Conservation (phyloP, 2,888 invertebrate genomes). For the Zaprionus obscuricornis region DNA sequence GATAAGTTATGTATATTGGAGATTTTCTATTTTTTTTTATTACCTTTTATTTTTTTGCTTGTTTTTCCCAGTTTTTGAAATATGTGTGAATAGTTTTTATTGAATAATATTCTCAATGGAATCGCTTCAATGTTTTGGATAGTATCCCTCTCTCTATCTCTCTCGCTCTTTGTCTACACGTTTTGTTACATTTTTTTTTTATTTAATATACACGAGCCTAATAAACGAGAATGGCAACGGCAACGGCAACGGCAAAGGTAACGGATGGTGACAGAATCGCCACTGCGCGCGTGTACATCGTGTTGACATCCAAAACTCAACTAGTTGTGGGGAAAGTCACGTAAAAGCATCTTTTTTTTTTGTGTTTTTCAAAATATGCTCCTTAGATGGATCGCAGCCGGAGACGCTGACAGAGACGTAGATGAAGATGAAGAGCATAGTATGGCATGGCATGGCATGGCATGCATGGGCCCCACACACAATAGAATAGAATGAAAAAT, state of each 20-base stretch:
- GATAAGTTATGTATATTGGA: no score
- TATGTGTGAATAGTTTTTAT: no score
- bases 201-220: neutral
- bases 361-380: slow-evolving; percentile 80
- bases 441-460: no score
- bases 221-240: slow-evolving; percentile 3
- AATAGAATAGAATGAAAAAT: slow-evolving; percentile 57
- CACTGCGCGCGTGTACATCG: slow-evolving; percentile 74
- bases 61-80: no score
- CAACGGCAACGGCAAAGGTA: slow-evolving; percentile 19
- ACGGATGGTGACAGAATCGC: slow-evolving; percentile 37
- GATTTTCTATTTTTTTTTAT: no score
- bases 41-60: no score
- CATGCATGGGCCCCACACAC: slow-evolving; percentile 71
- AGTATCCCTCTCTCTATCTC: no score
- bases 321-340: slow-evolving; percentile 80
- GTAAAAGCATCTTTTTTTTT: slow-evolving; percentile 66
- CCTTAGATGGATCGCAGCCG: slow-evolving; percentile 82
- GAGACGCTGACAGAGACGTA: slow-evolving; percentile 31
- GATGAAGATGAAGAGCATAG: slow-evolving; percentile 44
- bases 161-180: no score
- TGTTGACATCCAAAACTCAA: slow-evolving; percentile 83
- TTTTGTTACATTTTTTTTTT: neutral
- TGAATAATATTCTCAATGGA: no score
- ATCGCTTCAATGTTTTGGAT: no score